phyloP scores from a whole-genome alignment of 2,888 invertebrate genomes.

The Meta bourneti region DNA sequence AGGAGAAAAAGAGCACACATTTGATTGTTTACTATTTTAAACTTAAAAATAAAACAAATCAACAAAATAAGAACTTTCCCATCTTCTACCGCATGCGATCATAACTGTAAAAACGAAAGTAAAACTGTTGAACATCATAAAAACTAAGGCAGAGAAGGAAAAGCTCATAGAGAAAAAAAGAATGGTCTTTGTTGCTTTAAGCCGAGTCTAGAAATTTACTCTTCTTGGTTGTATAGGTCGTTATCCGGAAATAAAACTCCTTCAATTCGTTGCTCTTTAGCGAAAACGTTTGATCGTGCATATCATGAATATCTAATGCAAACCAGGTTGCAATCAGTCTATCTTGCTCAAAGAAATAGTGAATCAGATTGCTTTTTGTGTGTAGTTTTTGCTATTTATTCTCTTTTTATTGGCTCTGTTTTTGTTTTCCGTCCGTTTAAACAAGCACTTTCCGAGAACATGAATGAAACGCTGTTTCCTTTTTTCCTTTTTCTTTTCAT shows the following conservation, averaged over 20 bases:
- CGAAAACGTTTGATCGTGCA: constrained; percentile 62
- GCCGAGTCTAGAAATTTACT: constrained; percentile 27
- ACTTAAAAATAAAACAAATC: background rate
- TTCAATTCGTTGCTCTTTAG: constrained; percentile 39
- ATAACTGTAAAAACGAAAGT: constrained; percentile 3
- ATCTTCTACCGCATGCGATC: background rate
- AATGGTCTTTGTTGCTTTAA: constrained; percentile 24
- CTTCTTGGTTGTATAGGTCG: constrained; percentile 40
- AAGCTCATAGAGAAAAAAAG: constrained; percentile 5
- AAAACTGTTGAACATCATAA: constrained; percentile 33
- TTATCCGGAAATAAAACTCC: constrained; percentile 57
- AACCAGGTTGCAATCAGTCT: constrained; percentile 58
- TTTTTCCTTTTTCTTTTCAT: constrained; percentile 1
- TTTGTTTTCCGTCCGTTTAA: constrained; percentile 47
- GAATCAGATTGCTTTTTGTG: constrained; percentile 40
- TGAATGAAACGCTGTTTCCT: constrained; percentile 41
- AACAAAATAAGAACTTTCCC: background rate
- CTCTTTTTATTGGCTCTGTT: constrained; percentile 29
- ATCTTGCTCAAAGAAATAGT: constrained; percentile 52
- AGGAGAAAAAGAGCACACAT: background rate
- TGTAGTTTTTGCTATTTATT: constrained; percentile 27
- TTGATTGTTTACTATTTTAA: background rate
- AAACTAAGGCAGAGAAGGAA: background rate
- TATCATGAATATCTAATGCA: constrained; percentile 65
- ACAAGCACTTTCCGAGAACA: constrained; percentile 26